Evolutionary conservation across 2,888 invertebrate species (phyloP).

Genomic region (Gerosis bhagava): DNA sequence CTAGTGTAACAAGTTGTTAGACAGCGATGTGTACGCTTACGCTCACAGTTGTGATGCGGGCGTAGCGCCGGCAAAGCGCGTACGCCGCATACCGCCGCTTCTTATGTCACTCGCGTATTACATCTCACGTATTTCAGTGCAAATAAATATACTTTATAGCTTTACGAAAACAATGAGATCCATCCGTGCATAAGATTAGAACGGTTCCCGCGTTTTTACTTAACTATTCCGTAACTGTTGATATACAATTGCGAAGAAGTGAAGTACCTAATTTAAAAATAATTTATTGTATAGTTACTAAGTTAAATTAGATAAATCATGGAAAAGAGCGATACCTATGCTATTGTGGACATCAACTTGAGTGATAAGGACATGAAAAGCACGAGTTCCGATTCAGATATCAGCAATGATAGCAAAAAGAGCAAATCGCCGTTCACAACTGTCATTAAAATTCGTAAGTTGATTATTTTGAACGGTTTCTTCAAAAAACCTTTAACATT

Average conservation of each 20-base stretch:
- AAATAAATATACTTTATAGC: background rate
- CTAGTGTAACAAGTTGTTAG: too few relatives aligned
- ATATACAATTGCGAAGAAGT: too few relatives aligned
- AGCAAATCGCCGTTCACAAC: conserved; percentile 50
- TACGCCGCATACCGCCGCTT: too few relatives aligned
- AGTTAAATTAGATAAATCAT: conserved; percentile 44
- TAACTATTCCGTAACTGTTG: background rate
- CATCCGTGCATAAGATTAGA: background rate
- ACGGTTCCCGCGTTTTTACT: background rate
- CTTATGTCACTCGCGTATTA: too few relatives aligned
- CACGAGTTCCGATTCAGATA: conserved; percentile 37
- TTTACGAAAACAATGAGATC: background rate
- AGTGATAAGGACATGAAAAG: conserved; percentile 51
- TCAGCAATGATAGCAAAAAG: conserved; percentile 43
- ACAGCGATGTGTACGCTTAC: background rate
- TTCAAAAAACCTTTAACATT: too few relatives aligned
- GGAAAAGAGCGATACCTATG: conserved; percentile 63
- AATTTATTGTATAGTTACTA: too few relatives aligned
- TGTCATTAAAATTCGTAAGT: conserved; percentile 71
- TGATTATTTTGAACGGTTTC: conserved; percentile 13
- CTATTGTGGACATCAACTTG: conserved; percentile 65
- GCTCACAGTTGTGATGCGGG: conserved; percentile 52
- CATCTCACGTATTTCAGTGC: conserved; percentile 14
- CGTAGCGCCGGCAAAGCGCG: conserved; percentile 41
- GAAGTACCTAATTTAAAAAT: too few relatives aligned